Evolutionary conservation across 2,113 vertebrate species (phyloP).

Genomic region (Neodontobutis hainanensis): DNA sequence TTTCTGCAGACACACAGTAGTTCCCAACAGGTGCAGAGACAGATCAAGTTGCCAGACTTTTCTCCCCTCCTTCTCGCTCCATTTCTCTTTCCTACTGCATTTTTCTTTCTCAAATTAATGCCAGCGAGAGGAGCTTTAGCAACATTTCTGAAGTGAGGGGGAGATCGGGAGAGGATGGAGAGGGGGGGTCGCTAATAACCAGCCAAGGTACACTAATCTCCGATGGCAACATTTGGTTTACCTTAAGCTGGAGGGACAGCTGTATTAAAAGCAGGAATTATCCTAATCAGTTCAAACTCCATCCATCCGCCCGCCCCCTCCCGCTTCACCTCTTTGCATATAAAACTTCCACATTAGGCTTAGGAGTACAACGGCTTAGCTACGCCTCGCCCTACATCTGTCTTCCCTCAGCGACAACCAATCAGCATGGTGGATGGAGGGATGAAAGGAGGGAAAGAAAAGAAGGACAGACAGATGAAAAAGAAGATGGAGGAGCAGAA

Average conservation of each 20-base stretch:
- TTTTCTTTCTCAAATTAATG: conserved; percentile 71
- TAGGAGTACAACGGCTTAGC: conserved; percentile 77
- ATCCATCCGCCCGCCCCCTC: conserved; percentile 70
- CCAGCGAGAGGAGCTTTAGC: conserved; percentile 68
- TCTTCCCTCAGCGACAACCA: conserved; percentile 61
- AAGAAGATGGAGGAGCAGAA: background rate
- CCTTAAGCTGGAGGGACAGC: conserved; percentile 99
- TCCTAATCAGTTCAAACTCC: conserved; percentile 99
- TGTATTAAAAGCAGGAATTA: conserved; percentile 99
- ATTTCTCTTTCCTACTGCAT: conserved; percentile 56
- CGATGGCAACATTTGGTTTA: conserved; percentile 99
- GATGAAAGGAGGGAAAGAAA: conserved; percentile 24
- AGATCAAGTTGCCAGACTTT: conserved; percentile 87
- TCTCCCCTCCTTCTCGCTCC: conserved; percentile 26
- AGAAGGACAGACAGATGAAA: background rate
- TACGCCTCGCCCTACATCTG: conserved; percentile 75
- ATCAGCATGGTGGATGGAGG: conserved; percentile 57
- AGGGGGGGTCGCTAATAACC: conserved; percentile 88
- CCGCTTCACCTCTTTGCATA: conserved; percentile 73
- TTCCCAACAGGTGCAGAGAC: conserved; percentile 88
- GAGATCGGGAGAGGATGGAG: background rate
- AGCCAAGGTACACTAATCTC: conserved; percentile 99
- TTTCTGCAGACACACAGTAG: conserved; percentile 44
- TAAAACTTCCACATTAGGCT: conserved; percentile 78
- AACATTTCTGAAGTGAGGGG: conserved; percentile 57